phyloP scores from a whole-genome alignment of 2,797 vertebrate genomes.

The Crax fasciolata region DNA sequence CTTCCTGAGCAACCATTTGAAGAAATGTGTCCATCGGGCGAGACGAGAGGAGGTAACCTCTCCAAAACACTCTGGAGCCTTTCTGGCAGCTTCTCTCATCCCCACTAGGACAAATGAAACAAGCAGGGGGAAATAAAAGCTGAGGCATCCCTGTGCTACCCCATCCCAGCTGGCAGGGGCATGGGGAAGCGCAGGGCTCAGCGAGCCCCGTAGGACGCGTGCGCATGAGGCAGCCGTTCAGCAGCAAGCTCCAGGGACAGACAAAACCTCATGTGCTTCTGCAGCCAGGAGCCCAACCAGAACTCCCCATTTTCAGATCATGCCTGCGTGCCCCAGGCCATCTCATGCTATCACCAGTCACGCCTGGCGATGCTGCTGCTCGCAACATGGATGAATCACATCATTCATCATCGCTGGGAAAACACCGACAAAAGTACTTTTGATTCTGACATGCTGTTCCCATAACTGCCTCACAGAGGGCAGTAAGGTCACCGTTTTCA shows the following conservation, averaged over 20 bases:
- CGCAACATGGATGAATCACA: neutral
- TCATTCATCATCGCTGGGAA: neutral
- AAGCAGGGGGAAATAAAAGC: neutral
- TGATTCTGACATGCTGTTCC: neutral
- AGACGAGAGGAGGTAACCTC: neutral
- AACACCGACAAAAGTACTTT: neutral
- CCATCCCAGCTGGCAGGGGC: no score
- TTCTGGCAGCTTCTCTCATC: neutral
- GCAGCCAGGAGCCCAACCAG: neutral
- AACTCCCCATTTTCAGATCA: neutral
- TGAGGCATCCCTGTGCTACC: neutral
- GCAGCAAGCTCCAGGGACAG: neutral
- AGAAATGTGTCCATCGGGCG: neutral
- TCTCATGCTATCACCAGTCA: neutral
- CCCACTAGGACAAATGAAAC: neutral
- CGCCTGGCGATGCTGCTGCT: accelerated
- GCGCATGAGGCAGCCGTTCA: neutral
- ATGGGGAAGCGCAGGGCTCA: neutral
- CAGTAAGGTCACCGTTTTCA: neutral
- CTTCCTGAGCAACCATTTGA: neutral
- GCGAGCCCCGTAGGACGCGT: neutral
- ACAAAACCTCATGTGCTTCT: neutral
- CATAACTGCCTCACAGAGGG: neutral
- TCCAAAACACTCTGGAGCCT: neutral
- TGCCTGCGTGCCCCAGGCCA: neutral